Base-by-base conservation (phyloP, 2,888 invertebrate species). In the Antheraea yamamai region DNA sequence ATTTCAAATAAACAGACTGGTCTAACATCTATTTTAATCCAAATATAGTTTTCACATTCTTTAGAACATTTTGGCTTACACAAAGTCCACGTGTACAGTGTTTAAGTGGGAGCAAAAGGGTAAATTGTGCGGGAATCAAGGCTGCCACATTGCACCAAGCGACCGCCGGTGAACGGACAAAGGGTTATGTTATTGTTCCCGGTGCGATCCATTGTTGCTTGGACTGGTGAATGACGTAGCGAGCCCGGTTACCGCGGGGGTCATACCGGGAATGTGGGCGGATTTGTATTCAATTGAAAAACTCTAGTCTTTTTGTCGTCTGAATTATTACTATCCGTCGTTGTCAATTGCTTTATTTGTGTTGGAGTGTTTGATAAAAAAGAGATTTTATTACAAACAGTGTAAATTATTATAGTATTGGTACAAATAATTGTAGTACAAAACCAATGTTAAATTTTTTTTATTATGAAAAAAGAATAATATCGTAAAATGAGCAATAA, bases 161-260 rank as follows among this genome's bases (percentile, higher is more conserved):
- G 68, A 16, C 35, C 16, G 70, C 20, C 26, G 26, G 64, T 16
- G 64, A 20, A 12, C 73, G 74, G 73, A 75, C 75, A 77, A 77
- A 78, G 78, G 26, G 76, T 74, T 71, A 61, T 47, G 77, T 79
- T 79, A 79, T 79, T 78, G 78, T 76, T 68, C 70, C 68, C 61
- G 73, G 55, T 76, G 77, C 75, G 77, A 76, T 76, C 79, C 75
- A 78, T 80, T 80, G 79, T 77, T n/a, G 35, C 61, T 47, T 61
- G 55, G 23, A 16, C 35, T 18, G 47, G 47, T 51, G 52, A 66
- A 66, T 72, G 72, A 52, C 72, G 26, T 26, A 30, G n/a, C 26
- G 47, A 30, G 10, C 55, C 14, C 55, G 10, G 55, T 72, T 20
- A 14, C 14, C 51, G 30, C 64, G 30, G 26, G 23, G 72, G 26